These are phyloP conservation scores for Coptotermes formosanus DNA, from an alignment of 1,140 invertebrate species.

Conservation along the genomic window DNA sequence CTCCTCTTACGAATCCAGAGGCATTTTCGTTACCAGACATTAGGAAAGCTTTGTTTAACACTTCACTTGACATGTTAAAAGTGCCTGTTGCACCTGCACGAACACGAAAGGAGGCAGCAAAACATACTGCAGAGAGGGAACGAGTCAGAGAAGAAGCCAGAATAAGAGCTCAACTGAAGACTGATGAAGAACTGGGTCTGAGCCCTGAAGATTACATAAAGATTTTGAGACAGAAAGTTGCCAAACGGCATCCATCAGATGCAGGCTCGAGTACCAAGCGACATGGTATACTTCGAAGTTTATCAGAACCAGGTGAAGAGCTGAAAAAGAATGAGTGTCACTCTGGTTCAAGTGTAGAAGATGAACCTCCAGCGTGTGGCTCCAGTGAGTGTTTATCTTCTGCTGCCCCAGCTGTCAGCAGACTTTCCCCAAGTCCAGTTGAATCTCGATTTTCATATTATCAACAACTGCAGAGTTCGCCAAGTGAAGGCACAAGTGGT, in stretches of 20 bases:
- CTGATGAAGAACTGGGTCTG: constrained; percentile 68
- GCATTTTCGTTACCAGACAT: constrained; percentile 45
- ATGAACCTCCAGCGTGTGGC: neutral
- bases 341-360: neutral
- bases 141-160: constrained; percentile 60
- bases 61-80: constrained; percentile 44
- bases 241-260: constrained; percentile 42
- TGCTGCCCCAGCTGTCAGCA: neutral
- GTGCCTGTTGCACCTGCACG: constrained; percentile 52
- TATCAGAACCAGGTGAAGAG: constrained; percentile 18
- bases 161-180: constrained; percentile 65
- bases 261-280: neutral
- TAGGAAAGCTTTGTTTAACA: constrained; percentile 40
- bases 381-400: neutral
- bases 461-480: constrained; percentile 19
- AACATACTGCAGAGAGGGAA: constrained; percentile 56
- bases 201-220: constrained; percentile 69
- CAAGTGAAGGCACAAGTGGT: neutral
- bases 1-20: constrained; percentile 42
- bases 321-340: neutral
- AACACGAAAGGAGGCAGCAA: constrained; percentile 48
- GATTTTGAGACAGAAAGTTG: constrained; percentile 53
- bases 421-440: constrained; percentile 1
- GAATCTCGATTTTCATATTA: neutral
- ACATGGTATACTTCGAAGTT: constrained; percentile 22